Conservation (phyloP, 2,113 vertebrate genomes). For the Callospermophilus lateralis region DNA sequence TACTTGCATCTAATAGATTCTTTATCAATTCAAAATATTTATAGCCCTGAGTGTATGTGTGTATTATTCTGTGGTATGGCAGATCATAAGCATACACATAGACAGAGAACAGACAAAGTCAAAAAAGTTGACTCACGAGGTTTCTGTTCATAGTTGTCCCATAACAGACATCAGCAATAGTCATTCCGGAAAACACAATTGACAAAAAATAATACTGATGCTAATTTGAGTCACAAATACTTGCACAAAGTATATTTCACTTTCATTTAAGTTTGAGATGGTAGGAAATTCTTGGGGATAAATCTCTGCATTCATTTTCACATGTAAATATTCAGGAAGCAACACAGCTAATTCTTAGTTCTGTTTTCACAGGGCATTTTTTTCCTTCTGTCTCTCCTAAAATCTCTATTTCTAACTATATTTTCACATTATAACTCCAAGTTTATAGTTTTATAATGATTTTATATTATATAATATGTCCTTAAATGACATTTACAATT, state of each 20-base stretch:
- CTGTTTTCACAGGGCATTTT: not conserved
- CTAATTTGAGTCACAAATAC: slow-evolving; percentile 34
- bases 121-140: not conserved
- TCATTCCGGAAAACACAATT: not conserved
- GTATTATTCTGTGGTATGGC: not conserved
- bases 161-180: not conserved
- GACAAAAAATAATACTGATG: slow-evolving; percentile 4
- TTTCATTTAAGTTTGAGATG: slow-evolving; percentile 23
- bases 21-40: slow-evolving; percentile 26
- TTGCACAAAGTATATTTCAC: not conserved
- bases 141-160: not conserved
- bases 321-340: slow-evolving; percentile 29
- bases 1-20: not conserved
- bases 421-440: not conserved
- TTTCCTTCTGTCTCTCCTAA: not conserved
- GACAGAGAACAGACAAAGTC: not conserved
- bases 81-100: not conserved
- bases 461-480: not conserved
- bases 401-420: not conserved
- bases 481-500: not conserved
- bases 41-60: not conserved
- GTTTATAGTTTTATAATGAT: not conserved
- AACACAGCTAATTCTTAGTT: not conserved
- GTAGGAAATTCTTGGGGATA: not conserved
- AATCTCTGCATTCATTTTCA: slow-evolving; percentile 43